phyloP scores from a whole-genome alignment of 2,888 invertebrate genomes.

The Plagiodera versicolora region DNA sequence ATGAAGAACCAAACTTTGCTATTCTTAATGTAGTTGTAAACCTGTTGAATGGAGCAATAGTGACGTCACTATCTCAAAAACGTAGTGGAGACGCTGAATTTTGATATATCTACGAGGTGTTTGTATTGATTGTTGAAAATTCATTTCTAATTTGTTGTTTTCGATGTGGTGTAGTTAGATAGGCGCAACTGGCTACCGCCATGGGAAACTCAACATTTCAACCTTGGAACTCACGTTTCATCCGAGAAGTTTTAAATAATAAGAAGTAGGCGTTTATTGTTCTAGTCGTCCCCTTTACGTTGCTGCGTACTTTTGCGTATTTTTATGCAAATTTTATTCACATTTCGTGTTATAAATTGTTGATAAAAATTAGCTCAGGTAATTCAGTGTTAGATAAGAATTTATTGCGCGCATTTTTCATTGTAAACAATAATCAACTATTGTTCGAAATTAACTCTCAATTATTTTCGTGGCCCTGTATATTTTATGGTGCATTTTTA shows the following conservation, averaged over 20 bases:
- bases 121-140: too few relatives aligned
- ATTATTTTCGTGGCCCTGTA: neutral
- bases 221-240: slow-evolving; percentile 24
- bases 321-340: neutral
- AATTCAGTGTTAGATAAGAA: neutral
- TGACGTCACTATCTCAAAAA: too few relatives aligned
- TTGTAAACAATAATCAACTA: neutral
- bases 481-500: too few relatives aligned
- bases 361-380: neutral
- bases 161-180: too few relatives aligned
- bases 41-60: too few relatives aligned
- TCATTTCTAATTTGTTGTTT: too few relatives aligned
- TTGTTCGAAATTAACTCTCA: neutral
- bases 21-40: too few relatives aligned
- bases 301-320: neutral
- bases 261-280: slow-evolving; percentile 7
- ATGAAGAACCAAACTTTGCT: too few relatives aligned
- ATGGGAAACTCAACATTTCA: slow-evolving; percentile 14
- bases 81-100: too few relatives aligned
- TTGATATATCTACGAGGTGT: too few relatives aligned
- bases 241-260: slow-evolving; percentile 17
- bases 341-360: neutral
- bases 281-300: neutral
- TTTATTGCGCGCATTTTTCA: neutral
- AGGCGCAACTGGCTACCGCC: neutral